These are phyloP conservation scores for Triplophysa rosa DNA, from an alignment of 2,113 vertebrate genomes.

Conservation along the genomic window DNA sequence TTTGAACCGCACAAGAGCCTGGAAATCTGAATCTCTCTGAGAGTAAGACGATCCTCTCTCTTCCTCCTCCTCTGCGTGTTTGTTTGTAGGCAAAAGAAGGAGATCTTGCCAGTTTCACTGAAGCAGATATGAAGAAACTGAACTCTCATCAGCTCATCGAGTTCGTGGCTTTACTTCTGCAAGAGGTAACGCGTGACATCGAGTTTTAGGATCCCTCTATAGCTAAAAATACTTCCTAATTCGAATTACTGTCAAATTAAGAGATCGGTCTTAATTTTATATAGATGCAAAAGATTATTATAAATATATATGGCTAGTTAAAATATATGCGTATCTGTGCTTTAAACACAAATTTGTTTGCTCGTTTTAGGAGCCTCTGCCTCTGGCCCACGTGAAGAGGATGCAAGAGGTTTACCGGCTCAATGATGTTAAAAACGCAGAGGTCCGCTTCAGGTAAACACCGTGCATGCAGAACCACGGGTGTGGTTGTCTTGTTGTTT, in stretches of 20 bases:
- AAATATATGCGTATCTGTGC: no score
- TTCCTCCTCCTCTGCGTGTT: slow-evolving; percentile 1
- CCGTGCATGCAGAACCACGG: no score
- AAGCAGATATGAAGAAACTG: slow-evolving; percentile 81
- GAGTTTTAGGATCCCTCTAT: neutral
- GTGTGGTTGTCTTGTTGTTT: no score
- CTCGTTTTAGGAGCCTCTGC: slow-evolving; percentile 79
- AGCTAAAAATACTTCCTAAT: no score
- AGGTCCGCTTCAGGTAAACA: slow-evolving; percentile 76
- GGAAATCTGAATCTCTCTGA: neutral
- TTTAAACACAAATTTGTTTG: neutral
- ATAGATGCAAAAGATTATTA: no score
- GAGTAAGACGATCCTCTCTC: neutral
- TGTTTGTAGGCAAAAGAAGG: slow-evolving; percentile 80
- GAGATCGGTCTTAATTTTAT: no score
- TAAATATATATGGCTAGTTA: no score
- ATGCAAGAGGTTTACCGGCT: slow-evolving; percentile 93
- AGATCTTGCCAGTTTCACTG: slow-evolving; percentile 79
- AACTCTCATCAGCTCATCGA: slow-evolving; percentile 91
- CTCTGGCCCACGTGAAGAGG: slow-evolving; percentile 82
- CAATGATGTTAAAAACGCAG: slow-evolving; percentile 82
- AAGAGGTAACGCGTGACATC: slow-evolving; percentile 75
- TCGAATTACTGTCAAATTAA: no score
- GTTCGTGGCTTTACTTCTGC: slow-evolving; percentile 86
- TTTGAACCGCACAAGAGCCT: neutral